phyloP scores from a whole-genome alignment of 1,140 invertebrate species.

The Drosophila nebulosa region DNA sequence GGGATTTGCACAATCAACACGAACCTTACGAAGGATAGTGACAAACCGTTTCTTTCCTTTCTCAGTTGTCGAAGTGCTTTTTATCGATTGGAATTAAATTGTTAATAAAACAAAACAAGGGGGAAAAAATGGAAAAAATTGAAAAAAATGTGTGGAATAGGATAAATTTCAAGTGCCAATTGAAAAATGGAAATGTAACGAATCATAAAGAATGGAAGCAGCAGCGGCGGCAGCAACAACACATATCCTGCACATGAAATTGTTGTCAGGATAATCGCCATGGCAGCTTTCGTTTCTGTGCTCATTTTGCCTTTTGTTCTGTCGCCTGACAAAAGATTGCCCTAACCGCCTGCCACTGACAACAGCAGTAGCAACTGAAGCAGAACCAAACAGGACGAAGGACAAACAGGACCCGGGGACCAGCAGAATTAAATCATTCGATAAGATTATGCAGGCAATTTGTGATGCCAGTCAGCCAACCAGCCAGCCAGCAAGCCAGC shows the following conservation, averaged over 20 bases:
- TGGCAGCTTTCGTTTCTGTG: slow-evolving; percentile 18
- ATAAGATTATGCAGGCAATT: slow-evolving; percentile 71
- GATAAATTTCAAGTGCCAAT: neutral
- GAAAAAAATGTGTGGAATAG: neutral
- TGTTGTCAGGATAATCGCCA: slow-evolving; percentile 1
- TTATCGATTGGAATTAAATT: neutral
- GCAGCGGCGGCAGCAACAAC: neutral
- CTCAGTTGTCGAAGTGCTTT: neutral
- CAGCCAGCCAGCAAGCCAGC: slow-evolving; percentile 3
- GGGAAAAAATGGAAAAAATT: neutral
- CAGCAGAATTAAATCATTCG: slow-evolving; percentile 73
- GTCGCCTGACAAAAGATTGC: slow-evolving; percentile 30
- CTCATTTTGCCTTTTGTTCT: slow-evolving; percentile 36
- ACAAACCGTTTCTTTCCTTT: neutral
- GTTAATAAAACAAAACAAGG: neutral
- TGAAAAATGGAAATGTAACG: neutral
- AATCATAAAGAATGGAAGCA: neutral
- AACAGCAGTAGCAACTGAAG: neutral
- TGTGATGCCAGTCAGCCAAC: slow-evolving; percentile 12
- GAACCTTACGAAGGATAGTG: neutral
- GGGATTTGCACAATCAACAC: slow-evolving; percentile 55
- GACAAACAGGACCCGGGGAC: slow-evolving; percentile 11
- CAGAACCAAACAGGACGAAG: slow-evolving; percentile 13
- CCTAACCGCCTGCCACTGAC: slow-evolving; percentile 16
- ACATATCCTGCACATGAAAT: neutral